A percentile compares a stretch with the other conserved stretches of the same genome.
phyloP scores from a whole-genome alignment of 2,888 invertebrate genomes.

The Mimumesa dahlbomi region DNA sequence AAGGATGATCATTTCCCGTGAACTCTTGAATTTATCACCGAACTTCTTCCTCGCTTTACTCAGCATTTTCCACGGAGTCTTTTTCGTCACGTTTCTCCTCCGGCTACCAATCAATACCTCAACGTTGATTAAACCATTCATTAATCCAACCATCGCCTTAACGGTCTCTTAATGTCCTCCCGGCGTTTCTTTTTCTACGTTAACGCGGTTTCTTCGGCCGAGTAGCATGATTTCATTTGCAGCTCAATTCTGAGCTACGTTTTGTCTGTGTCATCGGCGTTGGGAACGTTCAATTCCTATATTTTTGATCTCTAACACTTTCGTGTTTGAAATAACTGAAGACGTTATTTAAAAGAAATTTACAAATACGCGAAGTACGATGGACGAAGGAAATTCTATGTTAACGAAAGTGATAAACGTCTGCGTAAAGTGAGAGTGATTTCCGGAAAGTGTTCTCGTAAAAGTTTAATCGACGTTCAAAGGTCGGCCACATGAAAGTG shows the following conservation, averaged over 20 bases:
- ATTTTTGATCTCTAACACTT: too few relatives aligned
- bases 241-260: neutral
- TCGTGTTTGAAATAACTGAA: too few relatives aligned
- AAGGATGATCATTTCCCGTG: conserved; percentile 10
- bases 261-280: too few relatives aligned
- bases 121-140: conserved; percentile 33
- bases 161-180: conserved; percentile 2
- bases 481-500: too few relatives aligned
- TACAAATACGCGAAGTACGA: too few relatives aligned
- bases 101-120: conserved; percentile 21
- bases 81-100: conserved; percentile 7
- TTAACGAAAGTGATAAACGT: too few relatives aligned
- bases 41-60: conserved; percentile 16
- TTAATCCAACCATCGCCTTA: conserved; percentile 18
- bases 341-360: too few relatives aligned
- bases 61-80: conserved; percentile 4
- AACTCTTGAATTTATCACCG: conserved; percentile 19
- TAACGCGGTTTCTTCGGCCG: neutral
- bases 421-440: too few relatives aligned
- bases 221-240: neutral
- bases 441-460: too few relatives aligned
- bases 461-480: too few relatives aligned
- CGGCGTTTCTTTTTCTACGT: neutral
- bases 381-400: too few relatives aligned
- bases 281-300: too few relatives aligned